Conservation (phyloP, 1,140 invertebrate species). For the Drosophila eugracilis region DNA sequence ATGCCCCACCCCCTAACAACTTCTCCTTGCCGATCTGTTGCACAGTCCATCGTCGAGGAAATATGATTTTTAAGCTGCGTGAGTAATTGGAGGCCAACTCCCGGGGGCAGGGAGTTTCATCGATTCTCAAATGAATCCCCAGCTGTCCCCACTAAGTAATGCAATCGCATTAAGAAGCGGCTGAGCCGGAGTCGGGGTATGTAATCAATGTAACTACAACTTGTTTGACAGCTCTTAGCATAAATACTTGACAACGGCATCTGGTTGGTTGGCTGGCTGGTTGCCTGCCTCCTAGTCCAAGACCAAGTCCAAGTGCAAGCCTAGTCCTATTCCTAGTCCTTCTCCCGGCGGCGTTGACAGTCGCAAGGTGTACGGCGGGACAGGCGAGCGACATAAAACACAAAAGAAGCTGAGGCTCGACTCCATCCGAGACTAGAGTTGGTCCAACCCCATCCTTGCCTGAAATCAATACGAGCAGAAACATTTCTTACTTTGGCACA, state of each 20-base stretch:
- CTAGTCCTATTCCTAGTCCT: constrained; percentile 24
- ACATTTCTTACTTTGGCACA: constrained; percentile 80
- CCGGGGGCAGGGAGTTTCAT: constrained; percentile 1
- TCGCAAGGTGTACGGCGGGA: constrained; percentile 63
- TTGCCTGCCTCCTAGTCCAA: neutral
- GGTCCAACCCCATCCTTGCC: constrained; percentile 1
- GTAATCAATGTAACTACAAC: constrained; percentile 81
- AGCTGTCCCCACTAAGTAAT: constrained; percentile 57
- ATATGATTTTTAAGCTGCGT: constrained; percentile 25
- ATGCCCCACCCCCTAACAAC: neutral
- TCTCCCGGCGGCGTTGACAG: constrained; percentile 48
- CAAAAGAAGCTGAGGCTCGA: constrained; percentile 39
- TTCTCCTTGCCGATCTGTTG: constrained; percentile 38
- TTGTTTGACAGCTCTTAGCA: constrained; percentile 84
- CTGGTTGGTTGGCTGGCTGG: constrained; percentile 4
- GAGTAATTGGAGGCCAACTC: constrained; percentile 27
- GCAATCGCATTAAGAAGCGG: constrained; percentile 63
- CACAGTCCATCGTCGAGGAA: neutral
- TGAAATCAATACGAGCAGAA: constrained; percentile 72
- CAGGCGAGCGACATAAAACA: constrained; percentile 70
- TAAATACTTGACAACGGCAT: constrained; percentile 74
- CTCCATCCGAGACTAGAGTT: neutral
- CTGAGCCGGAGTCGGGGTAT: constrained; percentile 40
- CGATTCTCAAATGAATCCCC: constrained; percentile 55
- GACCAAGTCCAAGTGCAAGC: neutral